Conservation (phyloP, 2,888 invertebrate species). For the Drosophila antonietae region DNA sequence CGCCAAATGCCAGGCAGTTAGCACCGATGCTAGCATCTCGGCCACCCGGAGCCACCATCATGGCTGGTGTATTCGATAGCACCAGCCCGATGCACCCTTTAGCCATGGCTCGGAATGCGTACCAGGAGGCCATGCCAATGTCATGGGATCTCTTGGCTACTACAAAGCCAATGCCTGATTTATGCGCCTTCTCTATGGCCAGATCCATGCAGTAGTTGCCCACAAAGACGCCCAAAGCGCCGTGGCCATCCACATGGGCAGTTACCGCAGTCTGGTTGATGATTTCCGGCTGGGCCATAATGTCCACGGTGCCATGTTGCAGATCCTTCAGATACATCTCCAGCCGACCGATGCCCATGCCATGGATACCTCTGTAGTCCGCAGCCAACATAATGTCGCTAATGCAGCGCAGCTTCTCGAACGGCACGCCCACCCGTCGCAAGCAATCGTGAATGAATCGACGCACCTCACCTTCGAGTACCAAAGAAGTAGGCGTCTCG, state of each 20-base stretch:
- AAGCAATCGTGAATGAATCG: constrained; percentile 62
- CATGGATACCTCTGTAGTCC: constrained; percentile 55
- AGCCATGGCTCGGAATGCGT: constrained; percentile 53
- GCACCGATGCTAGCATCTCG: constrained; percentile 40
- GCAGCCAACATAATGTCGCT: constrained; percentile 56
- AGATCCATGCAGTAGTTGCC: constrained; percentile 66
- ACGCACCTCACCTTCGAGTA: constrained; percentile 53
- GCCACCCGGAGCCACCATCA: constrained; percentile 42
- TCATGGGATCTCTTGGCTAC: constrained; percentile 61
- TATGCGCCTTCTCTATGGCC: constrained; percentile 54
- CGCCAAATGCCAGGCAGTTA: constrained; percentile 61
- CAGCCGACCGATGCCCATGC: constrained; percentile 52
- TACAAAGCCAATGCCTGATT: constrained; percentile 56
- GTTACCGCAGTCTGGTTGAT: constrained; percentile 41
- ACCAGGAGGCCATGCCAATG: constrained; percentile 64
- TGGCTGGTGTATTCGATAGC: constrained; percentile 49
- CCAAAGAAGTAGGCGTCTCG: constrained; percentile 38
- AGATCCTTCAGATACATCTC: constrained; percentile 53
- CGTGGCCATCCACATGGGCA: constrained; percentile 59
- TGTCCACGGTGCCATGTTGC: constrained; percentile 35
- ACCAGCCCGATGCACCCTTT: constrained; percentile 49
- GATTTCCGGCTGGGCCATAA: constrained; percentile 43
- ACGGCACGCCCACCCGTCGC: constrained; percentile 46
- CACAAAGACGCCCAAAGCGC: constrained; percentile 56
- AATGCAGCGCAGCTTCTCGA: constrained; percentile 40